These are phyloP conservation scores for Pangasius djambal DNA, from an alignment of 2,797 vertebrate genomes.

Conservation along the genomic window DNA sequence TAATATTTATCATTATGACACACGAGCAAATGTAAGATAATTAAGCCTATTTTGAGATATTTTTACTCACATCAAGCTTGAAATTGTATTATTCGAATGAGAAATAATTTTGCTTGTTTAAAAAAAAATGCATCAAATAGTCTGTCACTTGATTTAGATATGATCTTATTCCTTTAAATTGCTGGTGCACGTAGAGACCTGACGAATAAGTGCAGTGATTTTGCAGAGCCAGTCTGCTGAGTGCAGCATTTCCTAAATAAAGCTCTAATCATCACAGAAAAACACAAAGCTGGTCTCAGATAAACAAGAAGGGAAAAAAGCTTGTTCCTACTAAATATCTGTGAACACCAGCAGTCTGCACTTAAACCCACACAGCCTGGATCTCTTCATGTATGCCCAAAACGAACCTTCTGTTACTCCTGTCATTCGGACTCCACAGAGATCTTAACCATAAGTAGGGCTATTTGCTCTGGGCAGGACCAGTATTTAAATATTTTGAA, in stretches of 20 bases:
- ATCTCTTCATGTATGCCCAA: neutral
- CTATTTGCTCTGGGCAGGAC: neutral
- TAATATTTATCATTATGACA: neutral
- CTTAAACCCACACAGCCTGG: neutral
- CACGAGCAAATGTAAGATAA: neutral
- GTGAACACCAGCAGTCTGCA: neutral
- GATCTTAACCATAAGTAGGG: neutral
- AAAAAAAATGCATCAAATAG: neutral
- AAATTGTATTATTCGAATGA: neutral
- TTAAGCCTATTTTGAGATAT: neutral
- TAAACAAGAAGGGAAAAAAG: neutral
- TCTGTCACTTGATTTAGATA: neutral
- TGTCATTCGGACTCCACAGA: neutral
- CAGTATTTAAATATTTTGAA: neutral
- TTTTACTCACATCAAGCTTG: neutral
- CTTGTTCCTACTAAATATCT: neutral
- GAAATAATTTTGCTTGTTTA: neutral
- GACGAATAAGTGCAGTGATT: neutral
- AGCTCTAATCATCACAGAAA: slow-evolving; percentile 27
- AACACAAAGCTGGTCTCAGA: neutral
- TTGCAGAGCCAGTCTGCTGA: slow-evolving; percentile 1
- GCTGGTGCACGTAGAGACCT: neutral
- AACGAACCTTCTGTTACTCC: neutral
- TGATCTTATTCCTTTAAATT: neutral
- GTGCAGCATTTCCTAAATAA: slow-evolving; percentile 29